phyloP scores from a whole-genome alignment of 2,113 vertebrate genomes.

The Hoplias malabaricus region DNA sequence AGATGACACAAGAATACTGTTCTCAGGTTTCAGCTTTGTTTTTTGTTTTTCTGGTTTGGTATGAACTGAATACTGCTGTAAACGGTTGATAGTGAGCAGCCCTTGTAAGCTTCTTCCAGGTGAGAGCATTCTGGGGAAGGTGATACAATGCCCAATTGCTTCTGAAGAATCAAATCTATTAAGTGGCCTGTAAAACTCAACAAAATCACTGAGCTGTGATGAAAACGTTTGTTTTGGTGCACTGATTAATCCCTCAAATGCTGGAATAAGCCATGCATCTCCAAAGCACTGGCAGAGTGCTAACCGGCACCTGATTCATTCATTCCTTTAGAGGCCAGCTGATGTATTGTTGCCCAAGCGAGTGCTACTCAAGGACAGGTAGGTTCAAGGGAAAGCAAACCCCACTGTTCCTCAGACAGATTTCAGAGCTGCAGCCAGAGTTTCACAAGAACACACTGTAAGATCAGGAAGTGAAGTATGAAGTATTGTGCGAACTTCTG shows the following conservation, averaged over 20 bases:
- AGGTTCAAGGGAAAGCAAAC: neutral
- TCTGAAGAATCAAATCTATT: neutral
- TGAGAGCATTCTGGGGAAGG: neutral
- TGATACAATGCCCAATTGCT: neutral
- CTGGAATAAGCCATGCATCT: neutral
- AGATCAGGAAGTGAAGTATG: neutral
- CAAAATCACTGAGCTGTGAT: neutral
- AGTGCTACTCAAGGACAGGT: slow-evolving; percentile 1
- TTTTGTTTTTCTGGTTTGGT: too few species aligned
- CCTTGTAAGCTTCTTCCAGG: neutral
- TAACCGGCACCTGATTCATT: slow-evolving; percentile 24
- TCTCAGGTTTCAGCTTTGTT: too few species aligned
- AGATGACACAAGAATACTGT: neutral
- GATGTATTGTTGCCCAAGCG: neutral
- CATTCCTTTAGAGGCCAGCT: neutral
- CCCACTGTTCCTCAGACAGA: neutral
- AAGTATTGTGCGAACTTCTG: neutral
- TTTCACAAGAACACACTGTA: neutral
- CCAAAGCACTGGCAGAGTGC: neutral
- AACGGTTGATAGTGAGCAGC: neutral
- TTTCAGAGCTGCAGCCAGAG: neutral
- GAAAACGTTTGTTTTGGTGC: neutral
- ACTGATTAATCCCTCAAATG: slow-evolving; percentile 8
- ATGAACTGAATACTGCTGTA: neutral
- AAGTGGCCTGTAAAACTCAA: neutral